A percentile compares a stretch with the other conserved stretches of the same genome.
Conservation (phyloP, 2,888 invertebrate species). For the Pogonocherus hispidulus region DNA sequence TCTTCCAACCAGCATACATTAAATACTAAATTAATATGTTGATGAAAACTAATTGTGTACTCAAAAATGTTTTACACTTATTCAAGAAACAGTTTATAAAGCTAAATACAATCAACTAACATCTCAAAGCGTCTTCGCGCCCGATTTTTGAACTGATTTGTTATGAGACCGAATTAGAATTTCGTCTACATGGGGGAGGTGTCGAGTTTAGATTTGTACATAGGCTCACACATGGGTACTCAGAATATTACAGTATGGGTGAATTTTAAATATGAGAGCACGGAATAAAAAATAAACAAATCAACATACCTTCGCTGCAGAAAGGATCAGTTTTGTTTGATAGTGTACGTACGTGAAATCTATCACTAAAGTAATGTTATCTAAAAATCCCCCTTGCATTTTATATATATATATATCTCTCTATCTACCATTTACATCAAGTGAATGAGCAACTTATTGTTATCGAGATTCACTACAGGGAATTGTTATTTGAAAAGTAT, state of each 20-base stretch:
- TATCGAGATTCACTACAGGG: too few relatives aligned
- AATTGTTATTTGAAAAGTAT: too few relatives aligned
- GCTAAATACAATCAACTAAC: neutral
- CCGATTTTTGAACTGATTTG: conserved; percentile 27
- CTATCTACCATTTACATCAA: too few relatives aligned
- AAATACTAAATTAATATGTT: conserved; percentile 38
- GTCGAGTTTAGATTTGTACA: neutral
- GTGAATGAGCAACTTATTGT: too few relatives aligned
- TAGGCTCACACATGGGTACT: conserved; percentile 3
- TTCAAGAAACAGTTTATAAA: neutral
- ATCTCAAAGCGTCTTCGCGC: conserved; percentile 13
- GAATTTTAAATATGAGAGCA: conserved; percentile 5
- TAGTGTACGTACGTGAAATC: too few relatives aligned
- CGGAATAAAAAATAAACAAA: too few relatives aligned
- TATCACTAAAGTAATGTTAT: too few relatives aligned
- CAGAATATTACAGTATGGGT: too few relatives aligned
- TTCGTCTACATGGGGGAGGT: neutral
- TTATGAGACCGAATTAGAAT: conserved; percentile 24
- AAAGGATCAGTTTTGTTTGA: too few relatives aligned
- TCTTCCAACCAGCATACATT: conserved; percentile 77
- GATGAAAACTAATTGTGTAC: neutral
- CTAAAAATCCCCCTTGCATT: too few relatives aligned
- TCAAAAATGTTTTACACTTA: neutral
- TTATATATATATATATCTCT: too few relatives aligned
- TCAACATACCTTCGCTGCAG: too few relatives aligned